These are phyloP conservation scores for Synanceia verrucosa DNA, from an alignment of 2,797 vertebrate genomes.

Conservation along the genomic window DNA sequence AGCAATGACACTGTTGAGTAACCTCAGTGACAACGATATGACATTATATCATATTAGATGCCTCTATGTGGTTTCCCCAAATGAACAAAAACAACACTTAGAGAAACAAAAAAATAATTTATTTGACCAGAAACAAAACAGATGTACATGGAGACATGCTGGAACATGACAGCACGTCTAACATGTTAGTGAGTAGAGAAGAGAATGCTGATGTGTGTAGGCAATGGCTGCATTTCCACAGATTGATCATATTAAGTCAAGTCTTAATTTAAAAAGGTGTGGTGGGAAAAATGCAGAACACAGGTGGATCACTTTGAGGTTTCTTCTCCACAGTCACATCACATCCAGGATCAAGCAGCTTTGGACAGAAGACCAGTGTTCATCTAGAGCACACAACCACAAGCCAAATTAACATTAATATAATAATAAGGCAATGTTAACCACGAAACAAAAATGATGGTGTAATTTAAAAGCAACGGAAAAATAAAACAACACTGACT, in stretches of 20 bases:
- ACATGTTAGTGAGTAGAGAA: not conserved
- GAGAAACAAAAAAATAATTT: conserved; percentile 39
- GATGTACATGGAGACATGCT: not conserved
- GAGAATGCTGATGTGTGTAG: not conserved
- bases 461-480: not conserved
- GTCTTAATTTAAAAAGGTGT: not conserved
- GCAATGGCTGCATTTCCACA: not conserved
- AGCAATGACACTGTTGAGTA: not conserved
- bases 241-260: not conserved
- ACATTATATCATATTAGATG: too few species aligned
- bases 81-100: not conserved
- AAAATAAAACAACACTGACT: not conserved
- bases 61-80: not conserved
- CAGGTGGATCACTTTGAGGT: not conserved
- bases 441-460: not conserved
- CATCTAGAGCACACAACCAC: not conserved
- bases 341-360: conserved; percentile 28
- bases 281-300: not conserved
- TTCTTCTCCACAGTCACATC: not conserved
- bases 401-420: not conserved
- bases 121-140: conserved; percentile 43
- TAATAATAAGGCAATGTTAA: not conserved
- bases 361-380: not conserved
- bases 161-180: not conserved
- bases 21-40: too few species aligned